These are phyloP conservation scores for Xiphias gladius DNA, from an alignment of 2,113 vertebrate genomes.

Conservation along the genomic window DNA sequence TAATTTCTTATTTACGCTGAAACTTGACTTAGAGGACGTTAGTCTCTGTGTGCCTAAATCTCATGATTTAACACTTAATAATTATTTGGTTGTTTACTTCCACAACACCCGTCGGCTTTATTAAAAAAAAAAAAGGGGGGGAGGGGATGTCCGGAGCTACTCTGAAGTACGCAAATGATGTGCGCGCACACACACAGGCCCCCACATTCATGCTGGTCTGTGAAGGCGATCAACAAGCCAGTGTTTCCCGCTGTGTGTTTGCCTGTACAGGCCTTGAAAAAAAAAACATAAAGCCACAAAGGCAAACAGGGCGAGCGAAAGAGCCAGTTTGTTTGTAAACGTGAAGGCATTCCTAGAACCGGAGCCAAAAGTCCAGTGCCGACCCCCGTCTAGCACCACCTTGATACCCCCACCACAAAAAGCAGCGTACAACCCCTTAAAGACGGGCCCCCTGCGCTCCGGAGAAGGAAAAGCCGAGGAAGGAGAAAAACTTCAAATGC, in stretches of 20 bases:
- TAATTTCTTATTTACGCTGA: constrained; percentile 63
- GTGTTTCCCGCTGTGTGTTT: constrained; percentile 70
- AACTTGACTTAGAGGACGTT: constrained; percentile 28
- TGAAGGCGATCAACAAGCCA: constrained; percentile 71
- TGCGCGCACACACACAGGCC: constrained; percentile 59
- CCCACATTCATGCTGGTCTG: constrained; percentile 69
- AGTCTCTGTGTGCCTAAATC: constrained; percentile 23
- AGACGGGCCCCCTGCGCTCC: constrained; percentile 38
- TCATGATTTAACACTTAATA: constrained; percentile 45
- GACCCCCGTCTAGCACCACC: constrained; percentile 36
- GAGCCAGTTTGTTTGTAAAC: constrained; percentile 76
- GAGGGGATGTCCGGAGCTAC: constrained; percentile 23
- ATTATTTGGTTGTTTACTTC: constrained; percentile 66
- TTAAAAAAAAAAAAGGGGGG: constrained; percentile 21
- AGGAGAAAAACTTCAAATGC: constrained; percentile 60
- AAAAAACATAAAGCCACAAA: constrained; percentile 63
- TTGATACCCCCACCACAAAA: constrained; percentile 48
- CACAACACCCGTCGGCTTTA: constrained; percentile 41
- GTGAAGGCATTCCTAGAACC: constrained; percentile 69
- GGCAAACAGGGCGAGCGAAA: constrained; percentile 71
- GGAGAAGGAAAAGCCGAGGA: constrained; percentile 24
- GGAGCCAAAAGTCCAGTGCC: constrained; percentile 42
- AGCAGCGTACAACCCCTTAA: constrained; percentile 39
- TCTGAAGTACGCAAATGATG: constrained; percentile 56
- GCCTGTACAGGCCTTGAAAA: constrained; percentile 46